Evolutionary conservation across 1,140 invertebrate genomes (phyloP).

Genomic region (Oreohelix idahoensis): DNA sequence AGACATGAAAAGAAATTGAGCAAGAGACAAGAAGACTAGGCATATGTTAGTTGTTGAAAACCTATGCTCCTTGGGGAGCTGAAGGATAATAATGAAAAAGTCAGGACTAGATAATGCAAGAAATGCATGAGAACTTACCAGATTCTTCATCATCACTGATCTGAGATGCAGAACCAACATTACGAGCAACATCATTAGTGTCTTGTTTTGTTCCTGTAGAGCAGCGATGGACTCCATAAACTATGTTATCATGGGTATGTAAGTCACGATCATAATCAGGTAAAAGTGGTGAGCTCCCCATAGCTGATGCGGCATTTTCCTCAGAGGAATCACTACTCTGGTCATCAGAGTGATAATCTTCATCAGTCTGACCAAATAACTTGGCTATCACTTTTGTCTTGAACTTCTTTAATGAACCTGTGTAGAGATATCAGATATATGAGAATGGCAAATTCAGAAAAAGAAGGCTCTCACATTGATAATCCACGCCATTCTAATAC

Average conservation of each 20-base stretch:
- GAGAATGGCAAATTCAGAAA: no score
- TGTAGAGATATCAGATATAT: not conserved
- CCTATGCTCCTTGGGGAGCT: no score
- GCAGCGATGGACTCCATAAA: slow-evolving; percentile 2
- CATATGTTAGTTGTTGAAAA: no score
- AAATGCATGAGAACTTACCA: not conserved
- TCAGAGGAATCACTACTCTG: not conserved
- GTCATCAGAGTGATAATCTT: not conserved
- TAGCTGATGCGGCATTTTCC: not conserved
- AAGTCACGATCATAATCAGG: not conserved
- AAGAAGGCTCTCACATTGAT: no score
- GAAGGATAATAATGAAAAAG: no score
- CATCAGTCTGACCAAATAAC: slow-evolving; percentile 9
- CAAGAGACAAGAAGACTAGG: no score
- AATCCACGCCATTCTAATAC: no score
- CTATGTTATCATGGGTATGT: not conserved
- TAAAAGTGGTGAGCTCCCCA: not conserved
- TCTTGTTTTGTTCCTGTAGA: not conserved
- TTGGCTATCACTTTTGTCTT: slow-evolving; percentile 10
- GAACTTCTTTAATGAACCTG: slow-evolving; percentile 9
- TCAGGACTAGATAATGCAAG: no score
- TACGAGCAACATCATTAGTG: not conserved
- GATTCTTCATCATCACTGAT: slow-evolving; percentile 12
- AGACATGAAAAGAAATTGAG: no score
- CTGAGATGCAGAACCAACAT: not conserved